Percentiles rank a stretch among this genome's conserved stretches.
These are phyloP conservation scores for Neosilurus mollespiculum DNA, from an alignment of 2,797 vertebrate species.

Conservation along the genomic window DNA sequence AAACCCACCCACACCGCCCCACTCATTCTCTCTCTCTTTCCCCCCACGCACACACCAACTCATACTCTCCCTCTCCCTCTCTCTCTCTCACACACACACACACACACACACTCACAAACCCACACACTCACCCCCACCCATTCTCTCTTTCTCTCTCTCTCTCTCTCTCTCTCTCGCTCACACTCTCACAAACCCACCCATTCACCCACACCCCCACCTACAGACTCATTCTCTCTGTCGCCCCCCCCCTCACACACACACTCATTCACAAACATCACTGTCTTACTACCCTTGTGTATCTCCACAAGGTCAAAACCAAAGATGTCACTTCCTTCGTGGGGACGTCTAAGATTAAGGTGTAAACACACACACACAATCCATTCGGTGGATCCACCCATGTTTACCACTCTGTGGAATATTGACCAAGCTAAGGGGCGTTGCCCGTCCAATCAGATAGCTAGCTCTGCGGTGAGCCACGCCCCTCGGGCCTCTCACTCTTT, in stretches of 20 bases:
- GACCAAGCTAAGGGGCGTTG: constrained; percentile 72
- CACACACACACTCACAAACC: not conserved
- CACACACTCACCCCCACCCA: too few species aligned
- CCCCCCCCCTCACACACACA: not conserved
- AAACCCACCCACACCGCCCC: too few species aligned
- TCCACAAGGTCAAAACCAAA: not conserved
- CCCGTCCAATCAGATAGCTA: constrained; percentile 66
- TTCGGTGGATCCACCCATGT: constrained; percentile 28
- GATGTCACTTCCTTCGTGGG: not conserved
- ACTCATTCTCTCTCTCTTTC: too few species aligned
- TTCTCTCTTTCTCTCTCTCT: too few species aligned
- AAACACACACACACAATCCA: not conserved
- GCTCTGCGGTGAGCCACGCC: constrained; percentile 64
- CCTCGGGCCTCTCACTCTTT: constrained; percentile 47
- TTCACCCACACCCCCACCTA: too few species aligned
- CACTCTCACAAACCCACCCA: too few species aligned
- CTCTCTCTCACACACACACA: not conserved
- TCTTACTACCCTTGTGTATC: not conserved
- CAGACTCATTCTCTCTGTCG: too few species aligned
- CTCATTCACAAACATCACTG: too few species aligned
- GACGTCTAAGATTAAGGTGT: not conserved
- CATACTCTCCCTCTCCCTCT: too few species aligned
- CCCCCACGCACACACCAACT: too few species aligned
- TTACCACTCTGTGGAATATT: constrained; percentile 33
- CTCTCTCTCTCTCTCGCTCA: too few species aligned